Evolutionary conservation across 2,113 vertebrate genomes (phyloP).

Genomic region (Mesoclemmys tuberculata): DNA sequence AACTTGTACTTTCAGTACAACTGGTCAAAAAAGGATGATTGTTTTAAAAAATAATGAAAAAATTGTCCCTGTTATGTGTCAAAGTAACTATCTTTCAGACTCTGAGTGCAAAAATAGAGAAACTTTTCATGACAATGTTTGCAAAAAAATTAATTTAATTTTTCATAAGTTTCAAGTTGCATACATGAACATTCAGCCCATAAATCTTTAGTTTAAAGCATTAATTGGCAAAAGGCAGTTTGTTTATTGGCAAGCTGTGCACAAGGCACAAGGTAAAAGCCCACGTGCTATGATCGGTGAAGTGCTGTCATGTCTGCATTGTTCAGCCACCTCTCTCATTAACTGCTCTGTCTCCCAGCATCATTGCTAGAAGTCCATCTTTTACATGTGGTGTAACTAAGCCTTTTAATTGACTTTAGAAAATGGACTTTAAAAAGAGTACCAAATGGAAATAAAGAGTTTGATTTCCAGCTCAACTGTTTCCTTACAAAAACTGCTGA

Average conservation of each 20-base stretch:
- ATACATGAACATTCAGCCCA: neutral
- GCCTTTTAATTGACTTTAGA: neutral
- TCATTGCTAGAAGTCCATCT: neutral
- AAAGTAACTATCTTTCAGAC: neutral
- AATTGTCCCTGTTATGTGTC: too few species aligned
- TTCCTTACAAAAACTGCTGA: neutral
- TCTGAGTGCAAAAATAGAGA: neutral
- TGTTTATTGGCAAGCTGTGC: neutral
- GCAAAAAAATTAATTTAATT: neutral
- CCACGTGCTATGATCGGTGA: neutral
- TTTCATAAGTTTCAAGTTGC: neutral
- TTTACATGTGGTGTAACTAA: neutral
- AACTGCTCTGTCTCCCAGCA: neutral
- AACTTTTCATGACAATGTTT: neutral
- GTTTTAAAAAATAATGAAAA: neutral
- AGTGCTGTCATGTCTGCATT: neutral
- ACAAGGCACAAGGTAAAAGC: neutral
- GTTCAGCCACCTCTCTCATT: neutral
- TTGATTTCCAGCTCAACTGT: neutral
- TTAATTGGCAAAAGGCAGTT: neutral
- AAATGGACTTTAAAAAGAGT: neutral
- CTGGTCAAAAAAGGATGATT: neutral
- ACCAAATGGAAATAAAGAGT: neutral
- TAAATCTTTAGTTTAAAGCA: neutral
- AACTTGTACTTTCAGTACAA: neutral